Evolutionary conservation across 2,113 vertebrate species (phyloP).

Genomic region (Charina bottae): DNA sequence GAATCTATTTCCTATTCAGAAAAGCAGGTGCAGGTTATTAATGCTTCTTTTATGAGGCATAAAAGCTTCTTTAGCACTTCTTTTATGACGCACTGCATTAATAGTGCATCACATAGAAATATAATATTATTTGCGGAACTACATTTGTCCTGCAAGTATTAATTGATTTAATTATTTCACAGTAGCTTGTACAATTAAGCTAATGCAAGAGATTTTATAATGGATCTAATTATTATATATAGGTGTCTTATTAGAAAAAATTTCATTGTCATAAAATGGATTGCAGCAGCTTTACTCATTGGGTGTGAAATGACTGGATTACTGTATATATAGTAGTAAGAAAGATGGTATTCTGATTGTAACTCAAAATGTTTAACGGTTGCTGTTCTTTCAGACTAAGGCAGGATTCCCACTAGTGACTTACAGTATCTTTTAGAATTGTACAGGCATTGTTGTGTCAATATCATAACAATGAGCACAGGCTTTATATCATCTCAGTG

Average conservation of each 20-base stretch:
- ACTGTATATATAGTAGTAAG: neutral
- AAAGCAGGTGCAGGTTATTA: neutral
- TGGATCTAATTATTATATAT: neutral
- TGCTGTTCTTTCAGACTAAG: neutral
- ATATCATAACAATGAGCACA: neutral
- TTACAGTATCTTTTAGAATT: neutral
- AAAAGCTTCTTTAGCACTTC: neutral
- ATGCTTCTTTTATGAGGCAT: neutral
- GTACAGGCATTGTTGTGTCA: neutral
- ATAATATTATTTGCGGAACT: neutral
- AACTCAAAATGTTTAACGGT: neutral
- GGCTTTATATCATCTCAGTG: neutral
- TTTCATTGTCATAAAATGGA: neutral
- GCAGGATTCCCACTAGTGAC: neutral
- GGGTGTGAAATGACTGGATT: neutral
- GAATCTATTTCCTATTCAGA: neutral
- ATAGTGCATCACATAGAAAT: neutral
- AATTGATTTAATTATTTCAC: slow-evolving; percentile 1
- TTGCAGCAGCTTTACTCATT: neutral
- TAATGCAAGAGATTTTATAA: neutral
- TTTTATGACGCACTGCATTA: neutral
- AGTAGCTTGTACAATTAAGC: neutral
- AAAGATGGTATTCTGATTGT: neutral
- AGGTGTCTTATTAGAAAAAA: neutral
- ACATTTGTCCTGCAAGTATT: neutral